Conservation (phyloP, 2,888 invertebrate species). For the Chaitophorus viminalis region DNA sequence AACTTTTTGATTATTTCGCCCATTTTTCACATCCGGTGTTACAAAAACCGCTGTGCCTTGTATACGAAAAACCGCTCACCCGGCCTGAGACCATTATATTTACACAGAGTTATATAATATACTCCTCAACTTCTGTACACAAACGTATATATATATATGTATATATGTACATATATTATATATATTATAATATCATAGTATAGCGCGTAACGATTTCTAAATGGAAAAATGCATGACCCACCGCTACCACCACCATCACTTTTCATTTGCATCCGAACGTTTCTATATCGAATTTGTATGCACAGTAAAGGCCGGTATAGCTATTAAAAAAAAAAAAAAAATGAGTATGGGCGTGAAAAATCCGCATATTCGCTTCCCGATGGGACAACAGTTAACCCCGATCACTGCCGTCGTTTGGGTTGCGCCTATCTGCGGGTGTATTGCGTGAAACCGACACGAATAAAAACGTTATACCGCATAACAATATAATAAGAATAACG, state of each 20-base stretch:
- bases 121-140: too few species aligned
- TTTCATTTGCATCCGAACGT: conserved; percentile 10
- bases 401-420: background rate
- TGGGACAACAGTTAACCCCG: background rate
- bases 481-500: background rate
- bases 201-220: conserved; percentile 1
- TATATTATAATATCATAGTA: background rate
- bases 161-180: background rate
- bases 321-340: background rate
- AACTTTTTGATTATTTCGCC: conserved; percentile 56
- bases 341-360: too few species aligned
- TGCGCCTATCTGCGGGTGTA: background rate
- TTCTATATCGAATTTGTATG: conserved; percentile 1
- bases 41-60: conserved; percentile 8
- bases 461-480: background rate
- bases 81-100: background rate
- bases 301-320: background rate
- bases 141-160: background rate
- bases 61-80: background rate
- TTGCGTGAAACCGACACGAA: background rate
- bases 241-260: too few species aligned
- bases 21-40: conserved; percentile 53
- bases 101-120: too few species aligned
- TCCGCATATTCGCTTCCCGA: too few species aligned
- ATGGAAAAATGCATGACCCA: conserved; percentile 30